A percentile compares a stretch with the other conserved stretches of the same genome.
Evolutionary conservation across 2,113 vertebrate genomes (phyloP).

Genomic region (Gymnocephalus cernua): DNA sequence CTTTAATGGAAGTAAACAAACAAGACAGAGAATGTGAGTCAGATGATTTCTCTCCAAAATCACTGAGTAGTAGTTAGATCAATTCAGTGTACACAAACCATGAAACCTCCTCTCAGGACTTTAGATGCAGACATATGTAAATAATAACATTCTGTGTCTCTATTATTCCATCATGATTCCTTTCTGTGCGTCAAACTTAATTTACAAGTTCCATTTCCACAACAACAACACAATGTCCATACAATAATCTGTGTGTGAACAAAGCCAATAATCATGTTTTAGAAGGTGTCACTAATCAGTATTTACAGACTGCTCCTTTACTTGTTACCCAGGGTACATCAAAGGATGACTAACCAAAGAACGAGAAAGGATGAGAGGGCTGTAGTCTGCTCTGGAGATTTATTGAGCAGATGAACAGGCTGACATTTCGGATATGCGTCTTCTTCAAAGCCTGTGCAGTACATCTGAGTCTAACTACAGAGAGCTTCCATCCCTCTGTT

Average conservation of each 20-base stretch:
- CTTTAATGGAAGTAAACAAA: background rate
- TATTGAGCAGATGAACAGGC: constrained; percentile 51
- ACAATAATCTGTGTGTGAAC: constrained; percentile 1
- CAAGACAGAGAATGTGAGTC: background rate
- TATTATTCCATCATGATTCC: background rate
- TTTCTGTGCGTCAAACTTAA: background rate
- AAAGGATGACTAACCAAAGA: constrained; percentile 59
- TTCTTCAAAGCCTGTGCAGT: constrained; percentile 64
- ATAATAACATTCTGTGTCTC: background rate
- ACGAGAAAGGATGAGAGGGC: constrained; percentile 18
- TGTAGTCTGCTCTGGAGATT: constrained; percentile 51
- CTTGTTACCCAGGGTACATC: constrained; percentile 32
- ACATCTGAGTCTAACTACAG: constrained; percentile 70
- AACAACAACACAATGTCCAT: background rate
- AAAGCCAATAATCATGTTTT: constrained; percentile 33
- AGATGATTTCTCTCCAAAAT: background rate
- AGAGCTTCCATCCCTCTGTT: constrained; percentile 55
- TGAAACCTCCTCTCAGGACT: background rate
- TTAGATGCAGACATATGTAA: background rate
- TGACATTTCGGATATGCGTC: constrained; percentile 60
- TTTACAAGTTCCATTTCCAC: background rate
- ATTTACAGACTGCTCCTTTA: constrained; percentile 27
- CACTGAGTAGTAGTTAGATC: background rate
- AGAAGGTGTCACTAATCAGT: constrained; percentile 20
- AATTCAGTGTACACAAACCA: background rate